Base-by-base conservation (phyloP, 2,797 vertebrate species). In the Manis crassicaudata region DNA sequence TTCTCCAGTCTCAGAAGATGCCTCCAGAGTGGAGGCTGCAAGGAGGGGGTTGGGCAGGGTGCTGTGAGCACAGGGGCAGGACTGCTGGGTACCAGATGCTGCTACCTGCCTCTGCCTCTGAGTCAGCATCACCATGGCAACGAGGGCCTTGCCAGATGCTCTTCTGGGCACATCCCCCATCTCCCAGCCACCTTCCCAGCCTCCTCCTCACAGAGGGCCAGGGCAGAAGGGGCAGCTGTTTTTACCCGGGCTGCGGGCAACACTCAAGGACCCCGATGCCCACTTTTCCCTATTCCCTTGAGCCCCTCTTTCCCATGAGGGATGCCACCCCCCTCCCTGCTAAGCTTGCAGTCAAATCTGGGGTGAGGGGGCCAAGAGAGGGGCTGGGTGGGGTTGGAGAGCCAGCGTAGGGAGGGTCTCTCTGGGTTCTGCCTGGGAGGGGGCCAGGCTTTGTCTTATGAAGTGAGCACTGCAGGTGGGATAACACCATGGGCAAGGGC, bases 41-140 rank as follows among this genome's bases (percentile, higher is more conserved):
- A 62, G 17, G 76, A 67, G n/a, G 68, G n/a, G 89, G 91, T 35
- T 60, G 83, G 75, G 94, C 13, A 76, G 92, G 77, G 25, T 62
- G 72, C 60, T 20, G 4, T 16, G 43, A 68, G 52, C 40, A 23
- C 83, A 13, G 68, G 63, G 87, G 89, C 8, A 21, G 43, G 43
- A 67, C 25, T 6, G 8, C 29, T 8, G 0, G 91, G 90, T 79
- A 95, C 92, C 93, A 86, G 81, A 92, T 81, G 93, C 87, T 0
- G 25, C 93, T 94, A 95, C 91, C 95, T 95, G 92, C 77, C 90
- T 91, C 79, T 90, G 95, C 82, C 27, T 67, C 94, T 97, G 97
- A 97, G 90, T 97, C 97, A 97, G 56, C 32, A 54, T 97, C 13
- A 0, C 95, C 96, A 96, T 88, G 93, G 88, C 88, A 96, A 96